Evolutionary conservation across 2,888 invertebrate genomes (phyloP).

Genomic region (Lordiphosa andalusiaca): DNA sequence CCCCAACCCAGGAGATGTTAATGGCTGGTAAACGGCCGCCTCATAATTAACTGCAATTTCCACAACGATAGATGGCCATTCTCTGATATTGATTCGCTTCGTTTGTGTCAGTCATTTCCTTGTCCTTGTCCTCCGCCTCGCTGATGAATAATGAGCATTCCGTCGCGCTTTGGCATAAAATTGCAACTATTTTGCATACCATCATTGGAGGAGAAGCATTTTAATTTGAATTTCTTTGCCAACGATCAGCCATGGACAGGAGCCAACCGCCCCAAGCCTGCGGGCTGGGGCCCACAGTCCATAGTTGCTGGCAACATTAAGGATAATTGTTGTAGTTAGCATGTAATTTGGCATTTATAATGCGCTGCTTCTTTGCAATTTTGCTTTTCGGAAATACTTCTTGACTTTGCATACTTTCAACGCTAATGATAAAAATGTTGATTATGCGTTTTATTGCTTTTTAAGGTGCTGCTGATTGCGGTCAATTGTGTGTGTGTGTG

Average conservation of each 20-base stretch:
- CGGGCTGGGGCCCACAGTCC: conserved; percentile 16
- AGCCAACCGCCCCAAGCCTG: neutral
- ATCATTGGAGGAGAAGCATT: conserved; percentile 64
- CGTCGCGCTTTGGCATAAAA: conserved; percentile 57
- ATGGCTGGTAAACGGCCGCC: conserved; percentile 3
- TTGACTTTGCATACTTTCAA: conserved; percentile 60
- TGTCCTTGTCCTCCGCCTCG: neutral
- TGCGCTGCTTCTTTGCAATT: conserved; percentile 65
- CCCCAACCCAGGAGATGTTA: conserved; percentile 1
- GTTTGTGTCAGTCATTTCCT: conserved; percentile 1
- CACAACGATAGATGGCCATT: conserved; percentile 6
- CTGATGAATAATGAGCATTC: conserved; percentile 72
- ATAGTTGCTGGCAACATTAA: conserved; percentile 72
- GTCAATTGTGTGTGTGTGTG: conserved; percentile 52
- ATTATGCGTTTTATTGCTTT: conserved; percentile 69
- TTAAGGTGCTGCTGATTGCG: conserved; percentile 65
- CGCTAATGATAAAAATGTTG: conserved; percentile 66
- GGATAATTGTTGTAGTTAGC: conserved; percentile 74
- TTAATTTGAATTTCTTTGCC: conserved; percentile 74
- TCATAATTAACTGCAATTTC: conserved; percentile 70
- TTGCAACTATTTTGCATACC: conserved; percentile 76
- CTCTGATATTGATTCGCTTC: neutral
- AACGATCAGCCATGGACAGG: conserved; percentile 53
- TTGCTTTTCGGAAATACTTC: conserved; percentile 41
- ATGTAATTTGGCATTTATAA: conserved; percentile 75